Evolutionary conservation across 2,797 vertebrate species (phyloP).

Genomic region (Oryzias dopingdopingensis): DNA sequence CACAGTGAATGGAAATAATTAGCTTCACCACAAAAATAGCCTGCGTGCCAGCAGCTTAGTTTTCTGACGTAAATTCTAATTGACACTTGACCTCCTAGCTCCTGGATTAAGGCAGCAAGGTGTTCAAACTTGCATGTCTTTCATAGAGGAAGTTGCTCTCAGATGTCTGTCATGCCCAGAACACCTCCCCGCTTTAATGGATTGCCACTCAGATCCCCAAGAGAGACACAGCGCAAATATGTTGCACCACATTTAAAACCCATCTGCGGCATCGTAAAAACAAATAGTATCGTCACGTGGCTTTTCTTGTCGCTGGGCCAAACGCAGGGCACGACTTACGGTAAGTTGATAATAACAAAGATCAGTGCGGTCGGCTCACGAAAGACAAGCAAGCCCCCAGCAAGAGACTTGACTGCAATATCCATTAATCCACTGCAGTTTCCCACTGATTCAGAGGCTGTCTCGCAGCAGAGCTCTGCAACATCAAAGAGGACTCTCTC

Average conservation of each 20-base stretch:
- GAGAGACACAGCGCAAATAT: background rate
- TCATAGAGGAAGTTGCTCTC: no score
- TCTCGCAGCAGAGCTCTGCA: constrained; percentile 60
- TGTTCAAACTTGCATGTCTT: no score
- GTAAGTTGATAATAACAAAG: constrained; percentile 57
- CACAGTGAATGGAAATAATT: no score
- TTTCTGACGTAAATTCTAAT: background rate
- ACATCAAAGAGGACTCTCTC: constrained; percentile 65
- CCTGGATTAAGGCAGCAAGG: no score
- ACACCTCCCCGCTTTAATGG: no score
- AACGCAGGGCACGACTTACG: constrained; percentile 33
- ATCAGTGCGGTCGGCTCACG: constrained; percentile 59
- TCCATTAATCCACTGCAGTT: constrained; percentile 69
- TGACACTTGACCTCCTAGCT: no score
- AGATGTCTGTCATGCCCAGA: no score
- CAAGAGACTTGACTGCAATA: constrained; percentile 63
- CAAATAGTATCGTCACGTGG: constrained; percentile 29
- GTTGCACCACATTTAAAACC: constrained; percentile 19
- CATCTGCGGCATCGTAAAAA: constrained; percentile 29
- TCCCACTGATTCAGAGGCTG: constrained; percentile 71
- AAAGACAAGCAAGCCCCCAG: constrained; percentile 54
- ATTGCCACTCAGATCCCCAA: no score
- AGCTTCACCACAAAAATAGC: no score
- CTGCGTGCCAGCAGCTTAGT: no score
- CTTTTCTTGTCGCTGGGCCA: constrained; percentile 16